Conservation (phyloP, 2,888 invertebrate genomes). For the Octodonta nipae region DNA sequence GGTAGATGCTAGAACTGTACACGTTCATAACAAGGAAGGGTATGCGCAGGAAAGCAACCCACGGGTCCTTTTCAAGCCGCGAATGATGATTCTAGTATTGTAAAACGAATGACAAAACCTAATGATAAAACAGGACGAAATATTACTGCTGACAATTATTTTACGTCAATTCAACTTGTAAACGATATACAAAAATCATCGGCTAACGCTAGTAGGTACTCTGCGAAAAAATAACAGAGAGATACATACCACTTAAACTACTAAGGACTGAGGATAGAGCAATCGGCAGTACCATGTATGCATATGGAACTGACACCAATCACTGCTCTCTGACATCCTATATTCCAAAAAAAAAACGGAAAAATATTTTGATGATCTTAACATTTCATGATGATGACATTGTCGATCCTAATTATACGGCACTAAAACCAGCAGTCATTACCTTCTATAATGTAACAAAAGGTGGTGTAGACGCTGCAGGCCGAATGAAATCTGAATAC, state of each 20-base stretch:
- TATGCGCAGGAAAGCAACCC: too few species aligned
- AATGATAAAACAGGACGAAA: too few species aligned
- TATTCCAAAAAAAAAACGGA: slow-evolving; percentile 7
- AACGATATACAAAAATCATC: background rate
- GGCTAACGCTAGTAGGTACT: background rate
- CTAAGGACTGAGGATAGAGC: slow-evolving; percentile 2
- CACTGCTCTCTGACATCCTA: slow-evolving; percentile 7
- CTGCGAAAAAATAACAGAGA: slow-evolving; percentile 7
- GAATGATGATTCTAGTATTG: too few species aligned
- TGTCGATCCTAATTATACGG: slow-evolving; percentile 3
- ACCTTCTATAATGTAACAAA: slow-evolving; percentile 18
- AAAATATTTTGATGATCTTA: slow-evolving; percentile 12
- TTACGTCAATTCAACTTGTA: background rate
- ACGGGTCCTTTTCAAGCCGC: too few species aligned
- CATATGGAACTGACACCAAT: slow-evolving; percentile 11
- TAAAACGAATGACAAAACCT: too few species aligned
- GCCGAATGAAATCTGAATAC: slow-evolving; percentile 20
- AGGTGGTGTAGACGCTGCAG: slow-evolving; percentile 19
- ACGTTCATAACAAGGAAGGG: too few species aligned
- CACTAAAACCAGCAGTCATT: slow-evolving; percentile 15
- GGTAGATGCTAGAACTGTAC: too few species aligned
- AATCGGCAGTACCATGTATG: slow-evolving; percentile 7
- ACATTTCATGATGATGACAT: slow-evolving; percentile 5
- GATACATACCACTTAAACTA: slow-evolving; percentile 4
- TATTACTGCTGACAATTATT: background rate